Evolutionary conservation across 2,113 vertebrate genomes (phyloP).

Genomic region (Polypterus bichir): DNA sequence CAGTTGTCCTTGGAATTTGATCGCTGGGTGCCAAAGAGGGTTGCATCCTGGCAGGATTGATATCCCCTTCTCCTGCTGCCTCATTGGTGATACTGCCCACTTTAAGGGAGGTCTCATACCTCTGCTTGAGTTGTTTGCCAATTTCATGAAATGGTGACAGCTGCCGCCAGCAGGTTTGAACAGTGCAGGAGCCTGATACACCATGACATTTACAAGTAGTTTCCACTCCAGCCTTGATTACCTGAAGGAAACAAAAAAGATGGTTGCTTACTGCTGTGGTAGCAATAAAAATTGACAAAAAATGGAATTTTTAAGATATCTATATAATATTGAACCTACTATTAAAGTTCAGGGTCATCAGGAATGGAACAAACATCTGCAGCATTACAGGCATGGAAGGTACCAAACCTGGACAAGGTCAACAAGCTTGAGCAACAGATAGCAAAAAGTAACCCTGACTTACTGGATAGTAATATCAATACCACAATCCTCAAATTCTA

Average conservation of each 20-base stretch:
- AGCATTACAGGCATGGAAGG: no score
- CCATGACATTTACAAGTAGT: slow-evolving; percentile 96
- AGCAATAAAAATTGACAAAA: no score
- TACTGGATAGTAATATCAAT: no score
- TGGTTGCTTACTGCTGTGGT: neutral
- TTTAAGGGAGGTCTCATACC: slow-evolving; percentile 81
- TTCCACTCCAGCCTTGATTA: slow-evolving; percentile 90
- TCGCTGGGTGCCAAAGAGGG: slow-evolving; percentile 48
- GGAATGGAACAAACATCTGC: no score
- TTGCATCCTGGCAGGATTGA: slow-evolving; percentile 56
- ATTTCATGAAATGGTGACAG: slow-evolving; percentile 92
- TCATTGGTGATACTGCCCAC: slow-evolving; percentile 89
- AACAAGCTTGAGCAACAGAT: no score
- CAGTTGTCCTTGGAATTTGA: slow-evolving; percentile 82
- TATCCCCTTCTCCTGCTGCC: slow-evolving; percentile 83
- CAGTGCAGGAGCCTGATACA: slow-evolving; percentile 88
- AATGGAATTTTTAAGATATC: no score
- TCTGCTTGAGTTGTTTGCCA: slow-evolving; percentile 87
- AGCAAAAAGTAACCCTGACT: no score
- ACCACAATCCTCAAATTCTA: no score
- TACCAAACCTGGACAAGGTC: no score
- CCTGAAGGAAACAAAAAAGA: slow-evolving; percentile 45
- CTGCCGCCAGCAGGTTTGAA: slow-evolving; percentile 93
- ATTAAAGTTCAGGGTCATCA: no score
- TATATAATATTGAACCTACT: no score